A percentile compares a stretch with the other conserved stretches of the same genome.
Evolutionary conservation across 2,113 vertebrate species (phyloP).

Genomic region (Otus sunia): DNA sequence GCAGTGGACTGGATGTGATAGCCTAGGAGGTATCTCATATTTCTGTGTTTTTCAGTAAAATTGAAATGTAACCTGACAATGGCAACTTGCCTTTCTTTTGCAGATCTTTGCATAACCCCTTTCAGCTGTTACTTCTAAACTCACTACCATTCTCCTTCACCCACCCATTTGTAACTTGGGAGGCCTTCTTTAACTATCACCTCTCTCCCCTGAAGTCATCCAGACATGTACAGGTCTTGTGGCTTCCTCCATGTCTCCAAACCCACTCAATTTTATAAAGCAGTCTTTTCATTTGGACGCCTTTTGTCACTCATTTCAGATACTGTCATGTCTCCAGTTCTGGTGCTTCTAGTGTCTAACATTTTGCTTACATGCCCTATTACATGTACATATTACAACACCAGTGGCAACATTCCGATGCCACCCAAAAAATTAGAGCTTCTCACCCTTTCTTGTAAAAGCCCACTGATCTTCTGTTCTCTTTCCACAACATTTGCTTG

Average conservation of each 20-base stretch:
- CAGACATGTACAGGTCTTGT: neutral
- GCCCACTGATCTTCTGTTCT: neutral
- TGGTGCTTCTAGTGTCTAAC: neutral
- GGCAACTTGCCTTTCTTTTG: neutral
- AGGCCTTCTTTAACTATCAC: neutral
- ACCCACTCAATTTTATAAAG: neutral
- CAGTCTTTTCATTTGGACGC: neutral
- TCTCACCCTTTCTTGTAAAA: neutral
- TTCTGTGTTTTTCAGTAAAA: neutral
- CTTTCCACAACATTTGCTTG: neutral
- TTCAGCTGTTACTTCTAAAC: neutral
- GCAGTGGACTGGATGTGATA: neutral
- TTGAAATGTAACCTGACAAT: neutral
- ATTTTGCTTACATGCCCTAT: neutral
- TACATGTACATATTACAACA: neutral
- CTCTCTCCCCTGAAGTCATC: neutral
- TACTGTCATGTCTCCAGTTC: neutral
- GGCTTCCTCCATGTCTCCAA: neutral
- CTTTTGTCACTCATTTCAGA: neutral
- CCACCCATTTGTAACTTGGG: neutral
- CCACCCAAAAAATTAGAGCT: neutral
- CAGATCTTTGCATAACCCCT: neutral
- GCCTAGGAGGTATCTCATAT: neutral
- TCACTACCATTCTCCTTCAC: neutral
- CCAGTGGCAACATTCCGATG: neutral